phyloP scores from a whole-genome alignment of 2,888 invertebrate species.

The Argyresthia goedartella region DNA sequence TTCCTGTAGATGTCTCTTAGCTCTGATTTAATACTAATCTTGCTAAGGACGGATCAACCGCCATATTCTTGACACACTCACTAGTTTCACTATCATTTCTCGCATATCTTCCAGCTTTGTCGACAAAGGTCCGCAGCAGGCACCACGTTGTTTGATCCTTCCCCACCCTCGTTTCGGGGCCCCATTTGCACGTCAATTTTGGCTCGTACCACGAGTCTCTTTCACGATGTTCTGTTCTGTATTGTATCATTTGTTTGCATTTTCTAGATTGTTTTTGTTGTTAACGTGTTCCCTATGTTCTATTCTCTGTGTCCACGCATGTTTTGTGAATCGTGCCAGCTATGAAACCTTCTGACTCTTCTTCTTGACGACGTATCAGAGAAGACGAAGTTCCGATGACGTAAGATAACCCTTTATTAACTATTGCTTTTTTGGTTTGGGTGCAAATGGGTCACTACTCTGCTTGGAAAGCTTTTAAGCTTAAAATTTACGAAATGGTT shows the following conservation, averaged over 20 bases:
- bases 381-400: slow-evolving; percentile 14
- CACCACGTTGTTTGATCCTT: slow-evolving; percentile 40
- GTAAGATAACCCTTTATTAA: slow-evolving; percentile 13
- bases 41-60: too few species aligned
- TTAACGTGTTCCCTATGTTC: slow-evolving; percentile 11
- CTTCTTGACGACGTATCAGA: slow-evolving; percentile 24
- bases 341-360: slow-evolving; percentile 14
- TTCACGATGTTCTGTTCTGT: background rate
- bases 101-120: background rate
- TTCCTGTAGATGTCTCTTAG: too few species aligned
- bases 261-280: slow-evolving; percentile 9
- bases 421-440: slow-evolving; percentile 18
- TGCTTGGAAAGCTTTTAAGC: slow-evolving; percentile 28
- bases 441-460: slow-evolving; percentile 65
- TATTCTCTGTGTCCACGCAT: slow-evolving; percentile 67
- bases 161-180: slow-evolving; percentile 56
- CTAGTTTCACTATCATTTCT: slow-evolving; percentile 11
- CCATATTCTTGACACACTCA: background rate
- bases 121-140: slow-evolving; percentile 34
- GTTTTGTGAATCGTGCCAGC: slow-evolving; percentile 34
- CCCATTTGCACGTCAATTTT: slow-evolving; percentile 55
- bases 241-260: slow-evolving; percentile 1
- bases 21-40: too few species aligned
- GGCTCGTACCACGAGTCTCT: background rate
- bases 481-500: background rate